These are phyloP conservation scores for Germaria angustata DNA, from an alignment of 2,888 invertebrate species.

Conservation along the genomic window DNA sequence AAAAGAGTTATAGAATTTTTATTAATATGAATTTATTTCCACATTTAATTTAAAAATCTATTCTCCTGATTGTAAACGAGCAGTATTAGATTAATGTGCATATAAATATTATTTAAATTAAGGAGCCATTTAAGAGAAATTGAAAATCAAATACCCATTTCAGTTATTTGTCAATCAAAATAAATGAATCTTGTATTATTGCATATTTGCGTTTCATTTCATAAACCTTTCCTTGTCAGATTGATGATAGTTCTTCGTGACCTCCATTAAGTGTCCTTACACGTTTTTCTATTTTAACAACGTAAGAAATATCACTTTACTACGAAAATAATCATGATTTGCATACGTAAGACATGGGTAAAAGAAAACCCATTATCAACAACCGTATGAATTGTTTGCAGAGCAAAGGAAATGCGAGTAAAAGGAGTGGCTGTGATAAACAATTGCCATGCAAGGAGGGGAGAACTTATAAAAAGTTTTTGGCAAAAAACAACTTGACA, in stretches of 20 bases:
- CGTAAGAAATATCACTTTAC: conserved; percentile 66
- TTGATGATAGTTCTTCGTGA: conserved; percentile 64
- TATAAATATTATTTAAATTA: neutral
- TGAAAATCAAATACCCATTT: conserved; percentile 60
- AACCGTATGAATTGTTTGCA: conserved; percentile 28
- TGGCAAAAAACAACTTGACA: conserved; percentile 46
- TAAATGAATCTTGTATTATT: conserved; percentile 53
- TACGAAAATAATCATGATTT: conserved; percentile 66
- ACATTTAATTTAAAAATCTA: neutral
- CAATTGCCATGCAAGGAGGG: conserved; percentile 35
- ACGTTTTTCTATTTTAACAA: conserved; percentile 59
- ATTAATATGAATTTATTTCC: neutral
- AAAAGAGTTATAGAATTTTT: no score
- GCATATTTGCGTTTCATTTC: conserved; percentile 47
- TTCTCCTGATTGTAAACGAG: neutral
- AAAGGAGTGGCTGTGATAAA: conserved; percentile 22
- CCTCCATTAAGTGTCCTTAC: conserved; percentile 58
- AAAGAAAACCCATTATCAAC: conserved; percentile 44
- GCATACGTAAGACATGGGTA: conserved; percentile 62
- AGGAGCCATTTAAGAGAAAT: conserved; percentile 23
- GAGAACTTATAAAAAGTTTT: conserved; percentile 25
- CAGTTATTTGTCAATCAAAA: conserved; percentile 63
- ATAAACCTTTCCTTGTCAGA: conserved; percentile 54
- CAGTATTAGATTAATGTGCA: neutral
- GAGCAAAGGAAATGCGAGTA: conserved; percentile 12